A percentile compares a stretch with the other conserved stretches of the same genome.
Evolutionary conservation across 2,797 vertebrate species (phyloP).

Genomic region (Ceyx erithaca): DNA sequence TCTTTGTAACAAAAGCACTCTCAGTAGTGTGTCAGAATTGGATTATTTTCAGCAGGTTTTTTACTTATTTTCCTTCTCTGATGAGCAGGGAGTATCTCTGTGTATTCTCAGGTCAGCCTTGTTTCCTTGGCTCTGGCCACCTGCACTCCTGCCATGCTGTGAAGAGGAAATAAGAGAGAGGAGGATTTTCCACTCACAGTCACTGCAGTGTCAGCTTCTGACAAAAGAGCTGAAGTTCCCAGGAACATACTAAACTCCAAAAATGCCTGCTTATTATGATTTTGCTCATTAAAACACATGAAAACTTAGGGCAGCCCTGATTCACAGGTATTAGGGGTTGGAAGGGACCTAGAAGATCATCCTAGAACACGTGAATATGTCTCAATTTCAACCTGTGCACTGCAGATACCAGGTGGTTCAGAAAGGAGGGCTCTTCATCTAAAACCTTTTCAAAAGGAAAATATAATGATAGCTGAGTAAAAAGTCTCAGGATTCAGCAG

Average conservation of each 20-base stretch:
- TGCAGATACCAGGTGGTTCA: neutral
- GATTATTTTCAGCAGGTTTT: neutral
- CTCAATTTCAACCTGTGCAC: neutral
- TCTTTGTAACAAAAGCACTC: neutral
- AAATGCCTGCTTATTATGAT: neutral
- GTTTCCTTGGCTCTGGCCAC: neutral
- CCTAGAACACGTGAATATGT: neutral
- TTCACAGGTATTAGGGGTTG: no score
- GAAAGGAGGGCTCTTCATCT: neutral
- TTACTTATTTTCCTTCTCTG: neutral
- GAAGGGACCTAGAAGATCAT: no score
- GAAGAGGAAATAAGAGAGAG: neutral
- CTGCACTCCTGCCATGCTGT: neutral
- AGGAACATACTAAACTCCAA: neutral
- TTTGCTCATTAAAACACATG: neutral
- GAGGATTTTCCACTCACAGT: neutral
- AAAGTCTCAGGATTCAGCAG: neutral
- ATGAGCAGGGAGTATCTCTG: neutral
- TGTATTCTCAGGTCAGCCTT: neutral
- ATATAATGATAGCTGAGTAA: neutral
- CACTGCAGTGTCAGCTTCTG: neutral
- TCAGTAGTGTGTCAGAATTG: neutral
- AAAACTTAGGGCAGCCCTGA: neutral
- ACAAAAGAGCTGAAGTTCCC: neutral
- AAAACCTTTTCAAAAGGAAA: neutral